Percentiles rank a stretch among this genome's conserved stretches.
These are phyloP conservation scores for Decapterus maruadsi DNA, from an alignment of 2,797 vertebrate species.

Conservation along the genomic window DNA sequence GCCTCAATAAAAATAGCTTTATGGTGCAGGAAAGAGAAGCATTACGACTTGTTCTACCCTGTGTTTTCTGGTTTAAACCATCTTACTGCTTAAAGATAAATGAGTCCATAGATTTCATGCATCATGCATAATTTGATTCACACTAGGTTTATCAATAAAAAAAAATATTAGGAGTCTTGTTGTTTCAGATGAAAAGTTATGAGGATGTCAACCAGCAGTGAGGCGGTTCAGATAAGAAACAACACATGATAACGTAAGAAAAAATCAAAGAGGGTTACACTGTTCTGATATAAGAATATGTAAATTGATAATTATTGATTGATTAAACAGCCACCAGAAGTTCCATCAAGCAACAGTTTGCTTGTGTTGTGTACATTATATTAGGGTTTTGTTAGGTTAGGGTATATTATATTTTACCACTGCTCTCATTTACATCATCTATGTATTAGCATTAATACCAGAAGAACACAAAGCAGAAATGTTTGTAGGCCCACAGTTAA, in stretches of 20 bases:
- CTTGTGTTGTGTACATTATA: neutral
- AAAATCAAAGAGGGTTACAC: constrained; percentile 3
- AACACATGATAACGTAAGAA: neutral
- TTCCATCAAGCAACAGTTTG: constrained; percentile 19
- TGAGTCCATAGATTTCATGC: constrained; percentile 56
- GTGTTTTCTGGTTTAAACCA: constrained; percentile 59
- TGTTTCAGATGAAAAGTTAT: constrained; percentile 48
- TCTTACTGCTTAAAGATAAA: constrained; percentile 67
- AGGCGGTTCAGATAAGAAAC: constrained; percentile 13
- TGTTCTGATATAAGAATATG: constrained; percentile 10
- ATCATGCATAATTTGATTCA: constrained; percentile 41
- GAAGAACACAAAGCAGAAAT: neutral
- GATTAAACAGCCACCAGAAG: constrained; percentile 9
- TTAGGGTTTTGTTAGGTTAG: too few species aligned
- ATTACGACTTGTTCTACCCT: constrained; percentile 63
- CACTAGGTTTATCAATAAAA: constrained; percentile 32
- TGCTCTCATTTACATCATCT: neutral
- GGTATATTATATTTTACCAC: neutral
- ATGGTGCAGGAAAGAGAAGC: constrained; percentile 70
- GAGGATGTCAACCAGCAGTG: neutral
- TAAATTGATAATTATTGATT: constrained; percentile 39
- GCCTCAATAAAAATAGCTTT: constrained; percentile 87
- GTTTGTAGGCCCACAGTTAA: neutral
- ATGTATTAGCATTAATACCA: neutral
- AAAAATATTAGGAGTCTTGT: constrained; percentile 26